Conservation (phyloP, 2,797 vertebrate genomes). For the Spatula versicolor region DNA sequence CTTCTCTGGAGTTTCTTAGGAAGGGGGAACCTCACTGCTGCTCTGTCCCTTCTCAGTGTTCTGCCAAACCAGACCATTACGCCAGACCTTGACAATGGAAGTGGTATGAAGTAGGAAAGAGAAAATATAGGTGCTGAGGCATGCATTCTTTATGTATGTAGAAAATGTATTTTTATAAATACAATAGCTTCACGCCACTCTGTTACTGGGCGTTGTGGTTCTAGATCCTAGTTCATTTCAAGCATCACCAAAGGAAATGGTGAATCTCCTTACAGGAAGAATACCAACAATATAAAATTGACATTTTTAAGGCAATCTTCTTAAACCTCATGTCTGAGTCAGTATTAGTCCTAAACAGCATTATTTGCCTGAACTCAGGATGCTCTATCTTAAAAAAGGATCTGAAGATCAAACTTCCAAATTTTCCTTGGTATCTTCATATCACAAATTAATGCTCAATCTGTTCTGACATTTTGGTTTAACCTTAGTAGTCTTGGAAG, state of each 20-base stretch:
- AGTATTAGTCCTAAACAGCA: not conserved
- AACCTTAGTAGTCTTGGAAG: not conserved
- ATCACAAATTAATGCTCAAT: not conserved
- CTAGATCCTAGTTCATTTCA: not conserved
- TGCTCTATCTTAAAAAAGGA: not conserved
- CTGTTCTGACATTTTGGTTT: not conserved
- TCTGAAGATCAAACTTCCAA: not conserved
- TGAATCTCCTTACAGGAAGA: not conserved
- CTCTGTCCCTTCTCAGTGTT: rapidly evolving
- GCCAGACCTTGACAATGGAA: not conserved
- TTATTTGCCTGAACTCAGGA: not conserved
- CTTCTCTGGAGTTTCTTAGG: not conserved
- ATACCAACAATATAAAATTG: not conserved
- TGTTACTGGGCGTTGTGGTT: not conserved
- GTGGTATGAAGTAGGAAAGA: not conserved
- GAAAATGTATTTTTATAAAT: not conserved
- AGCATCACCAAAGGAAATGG: not conserved
- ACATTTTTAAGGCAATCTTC: not conserved
- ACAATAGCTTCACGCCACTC: not conserved
- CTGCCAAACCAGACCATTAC: not conserved
- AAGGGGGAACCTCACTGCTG: not conserved
- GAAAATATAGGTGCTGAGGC: not conserved
- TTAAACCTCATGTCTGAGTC: not conserved
- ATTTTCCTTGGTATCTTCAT: not conserved
- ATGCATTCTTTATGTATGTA: not conserved